Conservation (phyloP, 2,113 vertebrate genomes). For the Solenodon paradoxus region DNA sequence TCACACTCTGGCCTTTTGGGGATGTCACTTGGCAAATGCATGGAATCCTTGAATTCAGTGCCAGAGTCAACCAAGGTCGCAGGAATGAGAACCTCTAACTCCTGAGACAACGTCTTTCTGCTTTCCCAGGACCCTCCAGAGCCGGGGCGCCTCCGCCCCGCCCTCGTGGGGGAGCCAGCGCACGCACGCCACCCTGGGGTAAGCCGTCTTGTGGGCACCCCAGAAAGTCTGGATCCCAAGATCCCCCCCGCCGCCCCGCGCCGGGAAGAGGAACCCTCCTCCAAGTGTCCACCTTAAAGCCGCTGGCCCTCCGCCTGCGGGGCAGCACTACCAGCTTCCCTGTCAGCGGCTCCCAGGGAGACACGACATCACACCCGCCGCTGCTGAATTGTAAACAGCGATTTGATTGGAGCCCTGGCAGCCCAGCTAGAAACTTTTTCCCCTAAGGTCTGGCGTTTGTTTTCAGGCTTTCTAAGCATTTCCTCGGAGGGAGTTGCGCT, state of each 20-base stretch:
- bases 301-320: conserved; percentile 19
- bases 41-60: not conserved
- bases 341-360: conserved; percentile 68
- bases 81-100: not conserved
- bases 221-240: not conserved
- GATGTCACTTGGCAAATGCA: conserved; percentile 39
- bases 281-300: conserved; percentile 63
- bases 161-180: too few relatives aligned
- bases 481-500: conserved; percentile 82
- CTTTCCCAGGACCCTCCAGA: not conserved
- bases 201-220: too few relatives aligned
- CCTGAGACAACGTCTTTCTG: not conserved
- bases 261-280: conserved; percentile 30
- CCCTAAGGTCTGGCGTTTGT: conserved; percentile 69
- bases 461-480: conserved; percentile 81
- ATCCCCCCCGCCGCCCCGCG: not conserved
- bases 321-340: conserved; percentile 52
- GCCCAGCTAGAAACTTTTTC: conserved; percentile 63
- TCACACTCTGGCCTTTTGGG: not conserved
- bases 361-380: conserved; percentile 61
- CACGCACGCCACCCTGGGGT: too few relatives aligned
- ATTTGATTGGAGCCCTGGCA: conserved; percentile 75
- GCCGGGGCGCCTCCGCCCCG: accelerated
- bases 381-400: conserved; percentile 77
- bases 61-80: not conserved